Base-by-base conservation (phyloP, 2,797 vertebrate species). In the Cynodonichthys magdalenae region DNA sequence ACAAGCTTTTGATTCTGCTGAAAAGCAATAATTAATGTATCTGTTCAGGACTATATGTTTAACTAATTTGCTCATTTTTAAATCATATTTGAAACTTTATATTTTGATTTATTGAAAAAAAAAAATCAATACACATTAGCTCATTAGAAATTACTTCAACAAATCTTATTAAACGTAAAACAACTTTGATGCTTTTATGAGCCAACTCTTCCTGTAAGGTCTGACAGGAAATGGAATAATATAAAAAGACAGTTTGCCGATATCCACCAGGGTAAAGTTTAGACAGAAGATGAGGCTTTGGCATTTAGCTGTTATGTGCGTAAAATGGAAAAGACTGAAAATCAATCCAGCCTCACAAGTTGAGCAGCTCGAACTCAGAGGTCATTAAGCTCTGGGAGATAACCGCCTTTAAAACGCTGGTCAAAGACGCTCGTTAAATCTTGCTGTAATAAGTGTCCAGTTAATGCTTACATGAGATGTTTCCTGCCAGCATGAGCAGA, bases 401-500 rank as follows among this genome's bases (percentile, higher is more conserved):
- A 15, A 31, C 5, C 0, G 47, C 31, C 41, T 47, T 66, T 70
- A 55, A 64, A 66, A 58, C 69, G 66, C 52, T 39, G 18, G 54
- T 58, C 24, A 4, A 20, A 41, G 34, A 47, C 15, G 6, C 41
- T n/a, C 63, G 11, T 29, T 27, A 34, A 49, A 24, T 19, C 50
- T 28, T 20, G 59, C 10, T 19, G 60, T 20, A 18, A 52, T 53
- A 69, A 61, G 66, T 8, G 29, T 18, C 0, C 24, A 36, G 59
- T 20, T 24, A 24, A 45, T 47, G 57, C 95, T 94, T 91, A 96
- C 95, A 79, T 0, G 93, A 93, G 75, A 90, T 39, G 28, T 96
- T 96, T 76, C 82, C 90, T 20, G 70, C 72, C 1, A 92, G 88
- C 83, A 85, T 31, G 0, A 77, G 83, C 54, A 95, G 84, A 57